These are phyloP conservation scores for Microtus montanus DNA, from an alignment of 2,113 vertebrate species.

Conservation along the genomic window DNA sequence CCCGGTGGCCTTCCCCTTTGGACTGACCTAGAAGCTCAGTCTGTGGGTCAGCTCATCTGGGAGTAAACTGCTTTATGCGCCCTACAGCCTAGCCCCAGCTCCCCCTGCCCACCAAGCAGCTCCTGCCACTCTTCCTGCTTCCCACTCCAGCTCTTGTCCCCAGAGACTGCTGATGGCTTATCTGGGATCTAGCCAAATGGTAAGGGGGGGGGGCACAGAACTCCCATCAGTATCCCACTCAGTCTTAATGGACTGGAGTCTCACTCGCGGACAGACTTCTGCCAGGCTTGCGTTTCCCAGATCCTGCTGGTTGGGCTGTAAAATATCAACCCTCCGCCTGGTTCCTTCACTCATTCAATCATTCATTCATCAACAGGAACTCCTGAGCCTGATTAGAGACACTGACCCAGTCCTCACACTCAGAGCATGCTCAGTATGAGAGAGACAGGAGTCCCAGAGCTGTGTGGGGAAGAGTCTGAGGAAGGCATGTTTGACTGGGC, in stretches of 20 bases:
- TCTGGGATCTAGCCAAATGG: conserved; percentile 79
- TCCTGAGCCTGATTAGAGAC: not conserved
- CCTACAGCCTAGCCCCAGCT: not conserved
- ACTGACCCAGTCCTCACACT: not conserved
- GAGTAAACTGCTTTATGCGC: conserved; percentile 49
- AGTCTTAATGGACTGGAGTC: conserved; percentile 74
- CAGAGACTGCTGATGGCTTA: conserved; percentile 77
- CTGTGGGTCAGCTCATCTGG: not conserved
- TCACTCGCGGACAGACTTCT: conserved; percentile 28
- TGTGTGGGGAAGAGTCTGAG: not conserved
- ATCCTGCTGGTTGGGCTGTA: not conserved
- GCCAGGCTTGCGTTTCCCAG: not conserved
- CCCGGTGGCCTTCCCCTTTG: not conserved
- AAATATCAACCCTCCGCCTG: not conserved
- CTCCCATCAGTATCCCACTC: conserved; percentile 54
- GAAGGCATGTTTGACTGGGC: not conserved
- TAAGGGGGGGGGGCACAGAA: not conserved
- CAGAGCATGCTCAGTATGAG: not conserved
- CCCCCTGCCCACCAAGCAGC: conserved; percentile 60
- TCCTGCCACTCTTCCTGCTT: conserved; percentile 74
- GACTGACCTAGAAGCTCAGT: not conserved
- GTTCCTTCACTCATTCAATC: not conserved
- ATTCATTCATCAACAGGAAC: not conserved
- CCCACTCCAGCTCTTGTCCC: conserved; percentile 71
- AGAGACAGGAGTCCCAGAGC: not conserved